These are phyloP conservation scores for Aphaenogaster floridana DNA, from an alignment of 1,140 invertebrate genomes.

Conservation along the genomic window DNA sequence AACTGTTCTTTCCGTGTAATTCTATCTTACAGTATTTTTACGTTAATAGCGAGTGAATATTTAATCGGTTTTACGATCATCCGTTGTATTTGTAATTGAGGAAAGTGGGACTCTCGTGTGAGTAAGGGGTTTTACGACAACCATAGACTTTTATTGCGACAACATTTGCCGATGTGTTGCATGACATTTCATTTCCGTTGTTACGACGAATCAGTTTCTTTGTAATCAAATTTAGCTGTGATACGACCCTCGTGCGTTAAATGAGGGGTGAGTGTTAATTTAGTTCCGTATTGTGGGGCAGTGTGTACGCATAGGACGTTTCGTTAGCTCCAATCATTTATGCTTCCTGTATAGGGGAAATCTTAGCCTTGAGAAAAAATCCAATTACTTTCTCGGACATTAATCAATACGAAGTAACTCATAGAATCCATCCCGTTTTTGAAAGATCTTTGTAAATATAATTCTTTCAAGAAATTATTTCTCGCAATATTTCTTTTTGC, in stretches of 20 bases:
- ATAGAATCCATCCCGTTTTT: background rate
- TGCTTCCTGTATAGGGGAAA: background rate
- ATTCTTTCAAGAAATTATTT: background rate
- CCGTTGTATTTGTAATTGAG: background rate
- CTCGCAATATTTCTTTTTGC: no score
- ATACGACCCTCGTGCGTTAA: background rate
- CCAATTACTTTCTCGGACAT: background rate
- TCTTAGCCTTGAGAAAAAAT: background rate
- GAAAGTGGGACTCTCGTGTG: conserved; percentile 29
- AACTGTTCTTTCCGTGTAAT: no score
- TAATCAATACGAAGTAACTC: conserved; percentile 1
- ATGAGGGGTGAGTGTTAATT: conserved; percentile 19
- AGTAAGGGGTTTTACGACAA: background rate
- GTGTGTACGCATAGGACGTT: background rate
- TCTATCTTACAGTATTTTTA: background rate
- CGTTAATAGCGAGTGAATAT: background rate
- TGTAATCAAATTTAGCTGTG: conserved; percentile 34
- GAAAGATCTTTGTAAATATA: background rate
- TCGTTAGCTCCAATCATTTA: background rate
- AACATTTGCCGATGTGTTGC: background rate
- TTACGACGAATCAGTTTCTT: conserved; percentile 15
- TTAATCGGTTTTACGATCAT: background rate
- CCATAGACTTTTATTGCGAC: conserved; percentile 11
- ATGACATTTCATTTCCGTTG: conserved; percentile 12
- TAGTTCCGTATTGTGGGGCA: conserved; percentile 12